Conservation (phyloP, 2,113 vertebrate genomes). For the Poicephalus gulielmi region DNA sequence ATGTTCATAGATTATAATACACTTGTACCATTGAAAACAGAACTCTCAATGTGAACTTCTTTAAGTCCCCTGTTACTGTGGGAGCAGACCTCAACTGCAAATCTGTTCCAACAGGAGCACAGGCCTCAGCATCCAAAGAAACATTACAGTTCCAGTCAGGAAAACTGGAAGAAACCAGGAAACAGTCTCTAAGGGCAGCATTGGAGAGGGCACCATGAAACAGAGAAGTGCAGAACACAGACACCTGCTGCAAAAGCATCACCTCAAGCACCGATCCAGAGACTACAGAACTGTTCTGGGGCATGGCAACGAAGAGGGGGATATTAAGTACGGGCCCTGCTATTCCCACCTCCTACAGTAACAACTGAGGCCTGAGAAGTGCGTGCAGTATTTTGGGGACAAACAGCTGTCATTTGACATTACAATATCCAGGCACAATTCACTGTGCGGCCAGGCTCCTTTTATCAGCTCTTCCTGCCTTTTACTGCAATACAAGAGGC, state of each 20-base stretch:
- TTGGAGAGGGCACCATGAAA: background rate
- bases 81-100: background rate
- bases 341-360: background rate
- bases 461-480: background rate
- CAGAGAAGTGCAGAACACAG: background rate
- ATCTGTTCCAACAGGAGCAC: background rate
- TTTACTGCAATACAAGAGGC: background rate
- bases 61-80: background rate
- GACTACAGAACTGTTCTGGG: background rate
- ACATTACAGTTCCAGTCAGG: background rate
- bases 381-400: background rate
- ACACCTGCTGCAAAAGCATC: too few relatives aligned
- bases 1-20: background rate
- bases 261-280: background rate
- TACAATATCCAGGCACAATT: background rate
- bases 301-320: background rate
- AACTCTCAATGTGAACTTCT: background rate
- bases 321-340: background rate
- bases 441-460: fast-evolving
- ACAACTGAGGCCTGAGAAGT: background rate
- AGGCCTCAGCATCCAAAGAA: background rate
- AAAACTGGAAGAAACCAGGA: background rate
- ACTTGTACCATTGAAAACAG: background rate
- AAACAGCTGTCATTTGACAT: background rate
- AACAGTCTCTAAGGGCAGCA: fast-evolving